Evolutionary conservation across 2,888 invertebrate species (phyloP).

Genomic region (Coronaproctus castanopsis): DNA sequence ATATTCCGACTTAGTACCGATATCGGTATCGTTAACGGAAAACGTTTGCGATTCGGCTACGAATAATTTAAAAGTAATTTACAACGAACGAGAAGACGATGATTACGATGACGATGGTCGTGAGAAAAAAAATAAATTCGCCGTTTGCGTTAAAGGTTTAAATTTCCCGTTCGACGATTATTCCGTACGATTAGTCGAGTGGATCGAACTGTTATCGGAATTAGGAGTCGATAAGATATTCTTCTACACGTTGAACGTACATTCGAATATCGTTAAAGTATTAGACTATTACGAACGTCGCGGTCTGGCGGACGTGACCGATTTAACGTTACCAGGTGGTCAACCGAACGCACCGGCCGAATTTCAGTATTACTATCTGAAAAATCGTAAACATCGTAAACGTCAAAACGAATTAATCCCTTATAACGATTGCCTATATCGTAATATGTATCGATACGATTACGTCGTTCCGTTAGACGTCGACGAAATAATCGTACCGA

Average conservation of each 20-base stretch:
- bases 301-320: slow-evolving; percentile 53
- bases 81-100: slow-evolving; percentile 32
- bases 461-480: slow-evolving; percentile 80
- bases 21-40: slow-evolving; percentile 69
- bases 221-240: slow-evolving; percentile 81
- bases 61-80: slow-evolving; percentile 63
- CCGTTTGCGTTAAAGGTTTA: slow-evolving; percentile 81
- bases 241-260: slow-evolving; percentile 70
- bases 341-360: slow-evolving; percentile 68
- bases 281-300: slow-evolving; percentile 39
- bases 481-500: slow-evolving; percentile 86
- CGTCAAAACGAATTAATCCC: slow-evolving; percentile 86
- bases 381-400: slow-evolving; percentile 79
- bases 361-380: slow-evolving; percentile 71
- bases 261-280: slow-evolving; percentile 75
- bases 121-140: slow-evolving; percentile 47
- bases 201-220: slow-evolving; percentile 71
- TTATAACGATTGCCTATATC: slow-evolving; percentile 88
- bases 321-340: slow-evolving; percentile 65
- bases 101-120: slow-evolving; percentile 36
- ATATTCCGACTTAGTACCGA: slow-evolving; percentile 47
- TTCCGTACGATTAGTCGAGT: slow-evolving; percentile 73
- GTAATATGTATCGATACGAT: slow-evolving; percentile 72
- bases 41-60: slow-evolving; percentile 65
- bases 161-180: slow-evolving; percentile 83